Percentiles rank a stretch among this genome's conserved stretches.
Evolutionary conservation across 2,888 invertebrate genomes (phyloP).

Genomic region (Dendrolimus pini): DNA sequence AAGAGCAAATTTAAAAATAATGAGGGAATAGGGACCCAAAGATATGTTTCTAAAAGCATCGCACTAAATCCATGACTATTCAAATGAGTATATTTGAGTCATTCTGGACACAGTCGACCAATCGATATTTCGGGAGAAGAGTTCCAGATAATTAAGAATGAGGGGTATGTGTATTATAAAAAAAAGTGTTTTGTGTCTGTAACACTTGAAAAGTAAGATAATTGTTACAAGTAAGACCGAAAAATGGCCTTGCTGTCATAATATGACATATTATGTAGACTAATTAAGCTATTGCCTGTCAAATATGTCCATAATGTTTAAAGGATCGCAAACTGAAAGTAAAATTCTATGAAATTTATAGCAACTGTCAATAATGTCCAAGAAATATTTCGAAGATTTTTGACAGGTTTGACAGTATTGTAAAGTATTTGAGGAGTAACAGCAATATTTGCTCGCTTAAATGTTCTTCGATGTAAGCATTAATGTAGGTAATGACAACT

Average conservation of each 20-base stretch:
- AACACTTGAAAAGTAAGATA: constrained; percentile 44
- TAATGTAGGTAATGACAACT: too few relatives aligned
- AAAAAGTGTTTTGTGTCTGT: constrained; percentile 51
- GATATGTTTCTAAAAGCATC: neutral
- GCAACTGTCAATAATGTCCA: too few relatives aligned
- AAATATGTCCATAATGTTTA: neutral
- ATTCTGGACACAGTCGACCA: neutral
- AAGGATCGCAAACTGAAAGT: too few relatives aligned
- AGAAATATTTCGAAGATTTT: neutral
- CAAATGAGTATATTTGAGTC: neutral
- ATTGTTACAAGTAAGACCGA: constrained; percentile 22
- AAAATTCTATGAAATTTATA: too few relatives aligned
- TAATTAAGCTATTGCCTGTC: neutral
- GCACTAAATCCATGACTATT: neutral
- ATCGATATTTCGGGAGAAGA: neutral
- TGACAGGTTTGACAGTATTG: neutral
- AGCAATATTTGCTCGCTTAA: too few relatives aligned
- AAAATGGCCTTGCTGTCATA: constrained; percentile 27
- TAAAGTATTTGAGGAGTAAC: too few relatives aligned
- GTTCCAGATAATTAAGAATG: neutral
- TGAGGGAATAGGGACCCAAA: neutral
- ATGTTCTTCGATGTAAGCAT: too few relatives aligned
- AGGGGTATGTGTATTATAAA: neutral
- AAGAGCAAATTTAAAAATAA: neutral
- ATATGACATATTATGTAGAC: too few relatives aligned